Evolutionary conservation across 2,113 vertebrate genomes (phyloP), one percentile per base, ranked within the genome.

Genomic region (Zosterops borbonicus): DNA sequence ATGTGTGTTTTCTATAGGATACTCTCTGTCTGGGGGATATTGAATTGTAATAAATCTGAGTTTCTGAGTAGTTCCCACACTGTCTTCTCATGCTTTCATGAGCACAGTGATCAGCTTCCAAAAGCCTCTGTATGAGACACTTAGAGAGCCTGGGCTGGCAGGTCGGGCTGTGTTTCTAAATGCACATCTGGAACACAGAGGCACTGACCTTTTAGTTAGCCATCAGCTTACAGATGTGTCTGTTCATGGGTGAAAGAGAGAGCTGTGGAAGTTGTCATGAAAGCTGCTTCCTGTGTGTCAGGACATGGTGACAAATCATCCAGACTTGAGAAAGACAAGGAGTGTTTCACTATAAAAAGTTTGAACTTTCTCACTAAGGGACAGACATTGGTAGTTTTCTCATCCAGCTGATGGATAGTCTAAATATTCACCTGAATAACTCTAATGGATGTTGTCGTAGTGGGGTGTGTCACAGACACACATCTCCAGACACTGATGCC

Each of bases 41-140:
- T 21, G 44, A 62, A 46, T 41, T 87, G 46, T 80, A 86, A 88
- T 83, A 92, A 93, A 86, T 90, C 37, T 92, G 42, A 59, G 28
- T 63, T 92, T 86, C 56, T 83, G 47, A 28, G 35, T 65, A 70
- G 67, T 93, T 96, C 75, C 71, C 90, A 93, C 93, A 94, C 70
- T 86, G 37, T 77, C 87, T 65, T 83, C 55, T 91, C 75, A 70
- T 90, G n/a, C 39, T 77, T 90, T 85, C 89, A 73, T 9, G 69
- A 62, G 63, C 68, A 37, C 17, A 41, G 44, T 29, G 41, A 75
- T 39, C 14, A 73, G 63, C 27, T 85, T 83, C 50, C 84, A 91
- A 94, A 83, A 73, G n/a, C 25, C 21, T 83, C 75, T 78, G 27
- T 70, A 65, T n/a, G 52, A 74, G 93, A 90, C 23, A 24, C 37